Percentiles rank a stretch among this genome's conserved stretches.
These are phyloP conservation scores for Alloscopus bannaensis DNA, from an alignment of 2,888 invertebrate genomes.

Conservation along the genomic window DNA sequence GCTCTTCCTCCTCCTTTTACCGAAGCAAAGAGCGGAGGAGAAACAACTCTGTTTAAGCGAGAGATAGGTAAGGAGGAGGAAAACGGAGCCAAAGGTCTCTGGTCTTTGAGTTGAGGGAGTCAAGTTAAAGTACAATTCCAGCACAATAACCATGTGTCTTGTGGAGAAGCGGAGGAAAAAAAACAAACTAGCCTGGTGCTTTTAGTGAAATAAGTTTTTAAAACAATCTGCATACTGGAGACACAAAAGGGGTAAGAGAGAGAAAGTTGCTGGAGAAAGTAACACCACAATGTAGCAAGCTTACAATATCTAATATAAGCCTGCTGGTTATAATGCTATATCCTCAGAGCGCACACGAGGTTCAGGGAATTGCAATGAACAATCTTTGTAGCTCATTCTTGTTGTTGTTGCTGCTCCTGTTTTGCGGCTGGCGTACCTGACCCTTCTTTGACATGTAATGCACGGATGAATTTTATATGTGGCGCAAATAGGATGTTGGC, in stretches of 20 bases:
- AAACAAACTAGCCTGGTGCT: conserved; percentile 29
- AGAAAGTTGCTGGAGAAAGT: conserved; percentile 18
- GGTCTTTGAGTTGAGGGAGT: conserved; percentile 17
- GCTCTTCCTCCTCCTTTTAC: neutral
- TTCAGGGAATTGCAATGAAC: neutral
- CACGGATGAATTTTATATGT: conserved; percentile 41
- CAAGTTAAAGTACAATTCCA: conserved; percentile 31
- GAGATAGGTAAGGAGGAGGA: neutral
- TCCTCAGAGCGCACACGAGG: too few species aligned
- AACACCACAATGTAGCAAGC: neutral
- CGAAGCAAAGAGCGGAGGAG: too few species aligned
- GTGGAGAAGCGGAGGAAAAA: neutral
- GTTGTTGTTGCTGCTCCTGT: conserved; percentile 3
- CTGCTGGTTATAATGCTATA: too few species aligned
- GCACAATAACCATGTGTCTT: conserved; percentile 33
- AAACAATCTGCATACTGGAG: conserved; percentile 41
- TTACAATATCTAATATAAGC: neutral
- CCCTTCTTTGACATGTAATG: conserved; percentile 33
- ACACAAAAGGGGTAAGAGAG: conserved; percentile 6
- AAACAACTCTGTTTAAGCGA: conserved; percentile 15
- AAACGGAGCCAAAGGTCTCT: conserved; percentile 13
- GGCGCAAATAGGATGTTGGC: conserved; percentile 3
- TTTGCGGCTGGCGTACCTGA: conserved; percentile 10
- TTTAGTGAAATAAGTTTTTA: conserved; percentile 53
- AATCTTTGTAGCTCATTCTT: conserved; percentile 2